Conservation (phyloP, 2,113 vertebrate genomes). For the Addax nasomaculatus region DNA sequence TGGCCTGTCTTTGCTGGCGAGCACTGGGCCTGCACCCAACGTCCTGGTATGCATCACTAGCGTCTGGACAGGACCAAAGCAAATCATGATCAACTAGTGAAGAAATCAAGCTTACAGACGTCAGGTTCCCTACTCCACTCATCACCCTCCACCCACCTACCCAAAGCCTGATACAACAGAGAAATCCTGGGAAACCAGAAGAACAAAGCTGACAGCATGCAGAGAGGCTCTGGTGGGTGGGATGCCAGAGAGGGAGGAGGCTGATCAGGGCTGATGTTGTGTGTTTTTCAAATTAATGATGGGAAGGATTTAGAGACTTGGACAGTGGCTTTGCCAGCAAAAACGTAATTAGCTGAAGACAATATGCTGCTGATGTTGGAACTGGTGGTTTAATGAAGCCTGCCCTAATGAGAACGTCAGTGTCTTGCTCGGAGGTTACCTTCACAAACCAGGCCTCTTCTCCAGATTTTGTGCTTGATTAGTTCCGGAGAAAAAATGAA, state of each 20-base stretch:
- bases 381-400: constrained; percentile 71
- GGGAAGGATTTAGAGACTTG: constrained; percentile 60
- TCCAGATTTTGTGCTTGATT: constrained; percentile 75
- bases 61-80: neutral
- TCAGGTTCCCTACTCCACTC: neutral
- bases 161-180: neutral
- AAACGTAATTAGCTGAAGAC: constrained; percentile 77
- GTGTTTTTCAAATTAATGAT: constrained; percentile 23
- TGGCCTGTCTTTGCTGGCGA: neutral
- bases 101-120: neutral
- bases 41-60: neutral
- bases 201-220: neutral
- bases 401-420: constrained; percentile 67
- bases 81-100: neutral
- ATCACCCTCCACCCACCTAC: neutral
- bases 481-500: constrained; percentile 55
- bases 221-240: neutral
- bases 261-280: neutral
- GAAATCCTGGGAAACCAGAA: neutral
- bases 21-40: neutral
- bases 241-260: neutral
- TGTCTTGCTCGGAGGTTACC: constrained; percentile 64
- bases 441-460: constrained; percentile 65
- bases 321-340: constrained; percentile 58
- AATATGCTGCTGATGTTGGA: constrained; percentile 55